Evolutionary conservation across 2,113 vertebrate species (phyloP), one percentile per base, ranked within the genome.

Genomic region (Willisornis vidua): DNA sequence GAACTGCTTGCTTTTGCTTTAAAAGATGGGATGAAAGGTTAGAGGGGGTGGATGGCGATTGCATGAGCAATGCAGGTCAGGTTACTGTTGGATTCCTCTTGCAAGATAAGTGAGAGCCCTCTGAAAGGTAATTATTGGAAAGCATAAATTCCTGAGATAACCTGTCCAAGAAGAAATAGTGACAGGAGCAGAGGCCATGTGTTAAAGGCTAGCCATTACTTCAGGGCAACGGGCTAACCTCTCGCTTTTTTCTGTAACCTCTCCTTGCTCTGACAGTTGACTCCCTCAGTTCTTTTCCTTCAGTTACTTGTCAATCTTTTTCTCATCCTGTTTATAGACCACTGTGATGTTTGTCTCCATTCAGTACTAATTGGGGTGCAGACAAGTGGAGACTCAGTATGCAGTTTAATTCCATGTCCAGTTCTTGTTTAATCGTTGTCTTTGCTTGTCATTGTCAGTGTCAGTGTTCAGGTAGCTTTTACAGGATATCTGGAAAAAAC

Each of bases 111-210:
- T 97, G 96, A 95, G 96, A 93, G 88, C 81, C 92, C 71, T 97
- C 95, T 96, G 96, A 97, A 97, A 98, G 96, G 97, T 97, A 98
- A 98, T 98, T 98, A 98, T 98, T 97, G 91, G 96, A 97, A 96
- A 97, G 95, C 96, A 95, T 98, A 98, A 98, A 98, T 98, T 98
- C 97, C 95, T 95, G 96, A 98, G 97, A 97, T 97, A 97, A 97
- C 96, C 97, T 97, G 97, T 97, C 97, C 93, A 46, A 29, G 91
- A 96, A 97, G 97, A 97, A 97, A 97, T 97, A 97, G 91, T 97
- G 97, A 96, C 94, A 96, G 80, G 90, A 84, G 57, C 82, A 97
- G 88, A 96, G 96, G 94, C 94, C 92, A 52, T 78, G 84, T 89
- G 94, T 96, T 92, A 95, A 94, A 95, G 94, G 94, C 83, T 71